These are phyloP conservation scores for Antechinus stuartii DNA, from an alignment of 2,113 vertebrate genomes.

Conservation along the genomic window DNA sequence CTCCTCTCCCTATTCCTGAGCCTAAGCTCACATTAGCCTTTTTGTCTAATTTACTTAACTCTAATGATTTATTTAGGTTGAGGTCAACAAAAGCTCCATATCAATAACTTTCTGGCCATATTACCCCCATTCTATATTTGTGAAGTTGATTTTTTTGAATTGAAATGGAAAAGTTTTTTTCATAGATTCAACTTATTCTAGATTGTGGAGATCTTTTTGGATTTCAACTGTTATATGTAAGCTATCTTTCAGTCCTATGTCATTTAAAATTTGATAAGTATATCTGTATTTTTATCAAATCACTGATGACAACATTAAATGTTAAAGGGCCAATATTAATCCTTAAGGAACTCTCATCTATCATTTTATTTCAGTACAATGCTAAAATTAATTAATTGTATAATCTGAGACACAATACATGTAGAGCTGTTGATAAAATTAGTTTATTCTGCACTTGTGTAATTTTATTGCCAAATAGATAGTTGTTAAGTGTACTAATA, in stretches of 20 bases:
- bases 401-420: not conserved
- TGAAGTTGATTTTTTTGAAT: not conserved
- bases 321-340: not conserved
- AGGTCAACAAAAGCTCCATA: not conserved
- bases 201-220: not conserved
- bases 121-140: not conserved
- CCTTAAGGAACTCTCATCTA: not conserved
- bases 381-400: not conserved
- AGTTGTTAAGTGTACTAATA: not conserved
- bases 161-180: not conserved
- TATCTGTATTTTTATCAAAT: not conserved
- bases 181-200: not conserved
- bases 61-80: not conserved
- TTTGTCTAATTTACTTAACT: not conserved
- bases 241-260: not conserved
- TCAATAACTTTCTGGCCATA: not conserved
- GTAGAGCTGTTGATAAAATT: not conserved
- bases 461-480: not conserved
- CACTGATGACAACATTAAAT: not conserved
- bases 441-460: not conserved
- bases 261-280: not conserved
- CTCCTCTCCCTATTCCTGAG: too few species aligned
- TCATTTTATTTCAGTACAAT: not conserved
- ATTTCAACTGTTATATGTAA: not conserved
- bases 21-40: not conserved